Percentiles rank a stretch among this genome's conserved stretches.
Conservation (phyloP, 1,140 invertebrate species). For the Dysdera silvatica region DNA sequence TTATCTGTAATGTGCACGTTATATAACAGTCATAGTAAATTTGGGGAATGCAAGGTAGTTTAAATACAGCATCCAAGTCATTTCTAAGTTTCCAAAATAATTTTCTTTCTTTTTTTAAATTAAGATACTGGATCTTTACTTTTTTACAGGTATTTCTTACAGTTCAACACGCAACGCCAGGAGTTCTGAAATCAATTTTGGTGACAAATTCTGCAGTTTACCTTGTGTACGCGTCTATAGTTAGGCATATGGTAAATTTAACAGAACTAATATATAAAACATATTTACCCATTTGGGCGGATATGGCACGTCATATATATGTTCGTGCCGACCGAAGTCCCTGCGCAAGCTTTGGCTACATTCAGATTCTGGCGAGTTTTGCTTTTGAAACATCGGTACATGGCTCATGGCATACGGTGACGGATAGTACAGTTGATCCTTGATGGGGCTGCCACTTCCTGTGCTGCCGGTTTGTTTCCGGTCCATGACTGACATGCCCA, state of each 20-base stretch:
- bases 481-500: constrained; percentile 30
- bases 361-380: constrained; percentile 18
- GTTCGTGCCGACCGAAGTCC: constrained; percentile 28
- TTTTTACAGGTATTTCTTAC: too few relatives aligned
- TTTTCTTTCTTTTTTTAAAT: too few relatives aligned
- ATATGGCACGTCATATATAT: constrained; percentile 34
- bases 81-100: too few relatives aligned
- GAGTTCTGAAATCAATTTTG: too few relatives aligned
- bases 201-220: too few relatives aligned
- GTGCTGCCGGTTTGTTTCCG: constrained; percentile 20
- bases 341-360: constrained; percentile 22
- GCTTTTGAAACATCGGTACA: constrained; percentile 26
- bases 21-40: too few relatives aligned
- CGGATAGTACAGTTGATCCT: constrained; percentile 33
- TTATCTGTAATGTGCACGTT: too few relatives aligned
- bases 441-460: constrained; percentile 26
- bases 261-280: background rate
- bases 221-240: background rate
- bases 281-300: constrained; percentile 33
- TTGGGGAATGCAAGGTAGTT: too few relatives aligned
- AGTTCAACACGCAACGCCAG: too few relatives aligned
- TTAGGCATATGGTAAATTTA: background rate
- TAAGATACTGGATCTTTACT: too few relatives aligned
- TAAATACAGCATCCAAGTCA: too few relatives aligned
- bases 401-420: constrained; percentile 34